These are phyloP conservation scores for Sciurus vulgaris DNA, from an alignment of 2,797 vertebrate genomes.

Conservation along the genomic window DNA sequence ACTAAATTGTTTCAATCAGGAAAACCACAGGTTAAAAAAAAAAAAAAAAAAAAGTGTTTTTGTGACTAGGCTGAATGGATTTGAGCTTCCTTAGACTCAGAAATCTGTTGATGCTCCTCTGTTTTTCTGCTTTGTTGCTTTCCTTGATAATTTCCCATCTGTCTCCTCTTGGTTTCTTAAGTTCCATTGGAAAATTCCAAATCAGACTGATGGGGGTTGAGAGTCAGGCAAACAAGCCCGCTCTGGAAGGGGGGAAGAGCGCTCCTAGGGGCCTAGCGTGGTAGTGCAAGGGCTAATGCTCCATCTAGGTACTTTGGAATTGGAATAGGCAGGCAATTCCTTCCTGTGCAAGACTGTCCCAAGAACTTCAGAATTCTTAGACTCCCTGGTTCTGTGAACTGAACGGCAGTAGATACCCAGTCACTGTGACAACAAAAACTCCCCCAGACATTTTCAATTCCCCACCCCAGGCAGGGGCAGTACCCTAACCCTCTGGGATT, in stretches of 20 bases:
- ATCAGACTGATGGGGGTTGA: neutral
- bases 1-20: constrained; percentile 51
- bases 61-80: constrained; percentile 46
- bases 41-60: neutral
- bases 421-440: neutral
- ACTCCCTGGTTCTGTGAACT: neutral
- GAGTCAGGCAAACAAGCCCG: neutral
- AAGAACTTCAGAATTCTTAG: neutral
- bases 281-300: neutral
- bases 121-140: constrained; percentile 76
- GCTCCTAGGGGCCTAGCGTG: neutral
- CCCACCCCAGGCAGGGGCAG: no score
- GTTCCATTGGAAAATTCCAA: constrained; percentile 65
- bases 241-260: neutral
- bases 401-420: neutral
- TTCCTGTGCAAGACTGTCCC: neutral
- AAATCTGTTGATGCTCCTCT: constrained; percentile 67
- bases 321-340: neutral
- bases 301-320: neutral
- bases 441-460: neutral
- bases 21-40: neutral
- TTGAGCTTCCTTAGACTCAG: constrained; percentile 24
- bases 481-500: no score
- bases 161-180: constrained; percentile 71
- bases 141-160: constrained; percentile 76